phyloP scores from a whole-genome alignment of 2,888 invertebrate species.

The Anorthoa munda region DNA sequence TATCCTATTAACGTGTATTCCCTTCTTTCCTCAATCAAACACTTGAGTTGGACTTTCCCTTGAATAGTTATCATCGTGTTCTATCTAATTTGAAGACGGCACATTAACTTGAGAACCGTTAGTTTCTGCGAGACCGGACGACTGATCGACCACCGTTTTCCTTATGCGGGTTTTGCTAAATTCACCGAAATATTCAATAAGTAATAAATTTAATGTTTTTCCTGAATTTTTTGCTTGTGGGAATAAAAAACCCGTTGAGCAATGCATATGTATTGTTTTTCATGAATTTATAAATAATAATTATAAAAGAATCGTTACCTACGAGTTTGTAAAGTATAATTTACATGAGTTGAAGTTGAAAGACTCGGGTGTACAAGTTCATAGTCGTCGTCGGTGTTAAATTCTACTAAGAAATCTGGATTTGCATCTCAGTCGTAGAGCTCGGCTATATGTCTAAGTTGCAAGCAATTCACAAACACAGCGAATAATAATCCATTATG shows the following conservation, averaged over 20 bases:
- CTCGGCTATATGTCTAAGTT: neutral
- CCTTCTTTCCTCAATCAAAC: conserved; percentile 17
- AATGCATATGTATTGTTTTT: neutral
- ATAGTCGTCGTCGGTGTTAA: neutral
- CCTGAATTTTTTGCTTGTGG: neutral
- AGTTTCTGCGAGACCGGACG: neutral
- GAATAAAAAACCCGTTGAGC: neutral
- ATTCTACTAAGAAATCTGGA: conserved; percentile 20
- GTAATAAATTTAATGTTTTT: neutral
- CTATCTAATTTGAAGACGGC: neutral
- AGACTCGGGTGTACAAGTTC: neutral
- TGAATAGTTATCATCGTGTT: neutral
- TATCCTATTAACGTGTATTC: neutral
- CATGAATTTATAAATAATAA: neutral
- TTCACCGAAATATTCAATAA: conserved; percentile 22
- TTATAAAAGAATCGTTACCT: neutral
- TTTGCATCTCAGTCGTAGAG: neutral
- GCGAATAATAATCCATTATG: neutral
- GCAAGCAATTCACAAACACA: neutral
- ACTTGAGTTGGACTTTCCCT: conserved; percentile 6
- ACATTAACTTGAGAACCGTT: conserved; percentile 20
- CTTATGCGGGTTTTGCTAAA: conserved; percentile 30
- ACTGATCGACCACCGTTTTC: conserved; percentile 9
- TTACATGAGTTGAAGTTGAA: neutral
- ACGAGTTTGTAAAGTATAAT: neutral